These are phyloP conservation scores for Paedocypris sp. DNA, from an alignment of 2,113 vertebrate species.

Conservation along the genomic window DNA sequence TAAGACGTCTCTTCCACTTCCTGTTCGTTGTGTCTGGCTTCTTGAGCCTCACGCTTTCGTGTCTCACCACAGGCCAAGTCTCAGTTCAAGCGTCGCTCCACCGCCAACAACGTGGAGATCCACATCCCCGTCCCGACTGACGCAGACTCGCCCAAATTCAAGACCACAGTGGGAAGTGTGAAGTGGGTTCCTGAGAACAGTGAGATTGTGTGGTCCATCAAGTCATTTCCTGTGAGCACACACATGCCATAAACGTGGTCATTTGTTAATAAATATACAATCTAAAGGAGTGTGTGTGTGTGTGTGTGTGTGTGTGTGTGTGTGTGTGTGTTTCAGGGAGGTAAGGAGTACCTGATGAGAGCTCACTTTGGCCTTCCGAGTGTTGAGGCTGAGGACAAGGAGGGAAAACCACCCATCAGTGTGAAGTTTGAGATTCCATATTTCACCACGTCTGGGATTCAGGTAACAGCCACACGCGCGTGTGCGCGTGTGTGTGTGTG, in stretches of 20 bases:
- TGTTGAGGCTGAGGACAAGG: slow-evolving; percentile 95
- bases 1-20: slow-evolving; percentile 30
- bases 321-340: slow-evolving; percentile 62
- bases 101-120: slow-evolving; percentile 97
- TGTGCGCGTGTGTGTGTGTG: neutral
- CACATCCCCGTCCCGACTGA: slow-evolving; percentile 97
- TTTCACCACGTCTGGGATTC: slow-evolving; percentile 97
- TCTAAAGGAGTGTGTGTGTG: neutral
- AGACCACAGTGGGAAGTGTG: slow-evolving; percentile 94
- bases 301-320: neutral
- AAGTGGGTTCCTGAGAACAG: slow-evolving; percentile 98
- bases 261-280: neutral
- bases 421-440: slow-evolving; percentile 98
- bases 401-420: slow-evolving; percentile 93
- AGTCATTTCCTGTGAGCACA: slow-evolving; percentile 85
- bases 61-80: slow-evolving; percentile 75
- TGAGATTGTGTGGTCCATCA: slow-evolving; percentile 97
- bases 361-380: slow-evolving; percentile 94
- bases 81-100: slow-evolving; percentile 92
- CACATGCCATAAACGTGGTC: neutral
- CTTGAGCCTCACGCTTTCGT: neutral
- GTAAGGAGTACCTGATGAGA: slow-evolving; percentile 94
- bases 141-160: slow-evolving; percentile 94
- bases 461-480: slow-evolving; percentile 57
- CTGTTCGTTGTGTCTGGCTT: neutral